phyloP scores from a whole-genome alignment of 2,113 vertebrate genomes.

The Galemys pyrenaicus region DNA sequence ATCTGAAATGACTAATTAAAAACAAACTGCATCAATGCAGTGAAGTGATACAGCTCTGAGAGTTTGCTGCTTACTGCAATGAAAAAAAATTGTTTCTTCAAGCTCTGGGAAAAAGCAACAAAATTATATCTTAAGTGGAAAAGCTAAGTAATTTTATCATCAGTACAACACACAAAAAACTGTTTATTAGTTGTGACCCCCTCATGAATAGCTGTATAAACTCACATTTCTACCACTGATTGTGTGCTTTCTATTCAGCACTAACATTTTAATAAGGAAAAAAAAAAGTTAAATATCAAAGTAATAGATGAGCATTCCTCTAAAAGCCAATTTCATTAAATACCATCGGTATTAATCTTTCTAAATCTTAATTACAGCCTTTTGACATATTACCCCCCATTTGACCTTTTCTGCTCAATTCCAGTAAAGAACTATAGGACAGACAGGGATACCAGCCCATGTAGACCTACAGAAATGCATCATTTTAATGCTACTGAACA shows the following conservation, averaged over 20 bases:
- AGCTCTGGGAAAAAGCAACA: not conserved
- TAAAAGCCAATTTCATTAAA: slow-evolving; percentile 90
- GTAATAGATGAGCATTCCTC: slow-evolving; percentile 88
- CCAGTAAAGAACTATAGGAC: slow-evolving; percentile 72
- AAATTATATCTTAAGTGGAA: slow-evolving; percentile 8
- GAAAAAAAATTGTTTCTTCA: not conserved
- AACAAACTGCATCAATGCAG: not conserved
- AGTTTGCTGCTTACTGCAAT: not conserved
- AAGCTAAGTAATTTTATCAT: not conserved
- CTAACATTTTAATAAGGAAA: slow-evolving; percentile 89
- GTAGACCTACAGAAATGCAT: slow-evolving; percentile 30
- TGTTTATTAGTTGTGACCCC: slow-evolving; percentile 32
- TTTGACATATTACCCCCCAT: slow-evolving; percentile 86
- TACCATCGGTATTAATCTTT: slow-evolving; percentile 90
- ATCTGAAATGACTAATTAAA: slow-evolving; percentile 56
- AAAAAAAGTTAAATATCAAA: slow-evolving; percentile 89
- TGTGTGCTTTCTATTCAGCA: slow-evolving; percentile 79
- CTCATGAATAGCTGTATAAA: slow-evolving; percentile 76
- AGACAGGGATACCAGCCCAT: slow-evolving; percentile 57
- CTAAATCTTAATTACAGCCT: slow-evolving; percentile 89
- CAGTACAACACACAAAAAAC: not conserved
- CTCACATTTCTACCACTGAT: slow-evolving; percentile 66
- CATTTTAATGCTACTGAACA: slow-evolving; percentile 49
- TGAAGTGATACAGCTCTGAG: not conserved
- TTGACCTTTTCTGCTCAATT: slow-evolving; percentile 86